Evolutionary conservation across 2,113 vertebrate genomes (phyloP).

Genomic region (Crypturellus undulatus): DNA sequence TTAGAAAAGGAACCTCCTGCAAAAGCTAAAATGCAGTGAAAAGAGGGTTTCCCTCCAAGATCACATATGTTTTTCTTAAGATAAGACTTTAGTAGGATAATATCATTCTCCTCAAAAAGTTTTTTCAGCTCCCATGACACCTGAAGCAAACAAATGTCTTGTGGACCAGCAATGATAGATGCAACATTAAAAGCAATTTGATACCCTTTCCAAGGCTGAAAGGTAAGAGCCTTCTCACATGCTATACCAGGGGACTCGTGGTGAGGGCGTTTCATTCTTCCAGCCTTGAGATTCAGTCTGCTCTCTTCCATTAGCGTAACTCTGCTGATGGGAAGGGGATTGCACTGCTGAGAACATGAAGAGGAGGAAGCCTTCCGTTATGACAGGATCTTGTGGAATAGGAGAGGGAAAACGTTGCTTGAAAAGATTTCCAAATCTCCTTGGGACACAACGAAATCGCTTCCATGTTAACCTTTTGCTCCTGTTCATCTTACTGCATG

Average conservation of each 20-base stretch:
- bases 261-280: background rate
- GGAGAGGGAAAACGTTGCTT: background rate
- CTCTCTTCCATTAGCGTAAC: background rate
- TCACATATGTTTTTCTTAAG: background rate
- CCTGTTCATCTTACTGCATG: background rate
- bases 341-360: background rate
- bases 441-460: background rate
- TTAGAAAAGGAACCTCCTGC: background rate
- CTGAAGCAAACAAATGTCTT: slow-evolving; percentile 34
- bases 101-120: slow-evolving; percentile 11
- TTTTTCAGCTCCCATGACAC: slow-evolving; percentile 58
- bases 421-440: background rate
- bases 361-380: background rate
- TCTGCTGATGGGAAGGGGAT: background rate
- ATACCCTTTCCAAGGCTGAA: slow-evolving; percentile 31
- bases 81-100: slow-evolving; percentile 52
- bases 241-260: background rate
- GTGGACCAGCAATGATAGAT: slow-evolving; percentile 40
- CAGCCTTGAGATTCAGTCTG: background rate
- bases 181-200: slow-evolving; percentile 42
- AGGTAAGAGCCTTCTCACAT: slow-evolving; percentile 1
- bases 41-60: slow-evolving; percentile 38
- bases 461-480: background rate
- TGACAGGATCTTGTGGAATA: background rate
- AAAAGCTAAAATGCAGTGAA: slow-evolving; percentile 33